Percentiles rank a stretch among this genome's conserved stretches.
Conservation (phyloP, 2,888 invertebrate species). For the Agonopterix alstromeriana region DNA sequence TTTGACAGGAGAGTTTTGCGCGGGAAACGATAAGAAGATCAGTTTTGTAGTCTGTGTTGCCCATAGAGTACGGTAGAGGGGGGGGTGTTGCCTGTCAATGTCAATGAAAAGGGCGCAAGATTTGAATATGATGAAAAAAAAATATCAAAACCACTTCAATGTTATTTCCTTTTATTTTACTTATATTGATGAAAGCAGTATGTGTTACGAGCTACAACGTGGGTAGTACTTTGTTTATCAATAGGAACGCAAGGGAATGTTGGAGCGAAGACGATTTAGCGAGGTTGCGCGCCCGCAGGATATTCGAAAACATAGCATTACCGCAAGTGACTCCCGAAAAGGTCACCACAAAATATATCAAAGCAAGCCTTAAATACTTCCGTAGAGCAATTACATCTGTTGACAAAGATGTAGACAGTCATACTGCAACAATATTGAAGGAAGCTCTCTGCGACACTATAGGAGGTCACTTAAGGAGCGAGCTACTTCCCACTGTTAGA, state of each 20-base stretch:
- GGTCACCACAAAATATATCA: slow-evolving; percentile 42
- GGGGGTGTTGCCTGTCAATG: too few species aligned
- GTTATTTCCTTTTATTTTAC: slow-evolving; percentile 42
- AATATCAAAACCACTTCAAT: slow-evolving; percentile 19
- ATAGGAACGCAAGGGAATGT: slow-evolving; percentile 31
- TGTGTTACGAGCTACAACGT: slow-evolving; percentile 30
- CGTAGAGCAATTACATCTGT: slow-evolving; percentile 32
- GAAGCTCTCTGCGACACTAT: slow-evolving; percentile 53
- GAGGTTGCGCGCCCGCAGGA: slow-evolving; percentile 46
- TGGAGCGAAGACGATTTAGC: slow-evolving; percentile 54
- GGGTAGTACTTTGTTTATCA: slow-evolving; percentile 52
- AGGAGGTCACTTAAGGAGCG: slow-evolving; percentile 52
- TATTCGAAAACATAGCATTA: slow-evolving; percentile 47
- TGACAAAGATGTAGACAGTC: slow-evolving; percentile 23
- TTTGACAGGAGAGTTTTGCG: too few species aligned
- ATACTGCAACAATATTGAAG: slow-evolving; percentile 31
- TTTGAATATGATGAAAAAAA: not conserved
- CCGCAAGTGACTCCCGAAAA: slow-evolving; percentile 35
- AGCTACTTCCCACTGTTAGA: slow-evolving; percentile 52
- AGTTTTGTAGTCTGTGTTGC: too few species aligned
- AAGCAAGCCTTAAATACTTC: slow-evolving; percentile 41
- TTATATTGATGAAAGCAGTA: slow-evolving; percentile 30
- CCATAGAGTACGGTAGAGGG: too few species aligned
- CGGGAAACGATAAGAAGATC: too few species aligned
- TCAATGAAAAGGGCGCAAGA: too few species aligned